A percentile compares a stretch with the other conserved stretches of the same genome.
These are phyloP conservation scores for Eremophila alpestris DNA, from an alignment of 2,797 vertebrate genomes.

Conservation along the genomic window DNA sequence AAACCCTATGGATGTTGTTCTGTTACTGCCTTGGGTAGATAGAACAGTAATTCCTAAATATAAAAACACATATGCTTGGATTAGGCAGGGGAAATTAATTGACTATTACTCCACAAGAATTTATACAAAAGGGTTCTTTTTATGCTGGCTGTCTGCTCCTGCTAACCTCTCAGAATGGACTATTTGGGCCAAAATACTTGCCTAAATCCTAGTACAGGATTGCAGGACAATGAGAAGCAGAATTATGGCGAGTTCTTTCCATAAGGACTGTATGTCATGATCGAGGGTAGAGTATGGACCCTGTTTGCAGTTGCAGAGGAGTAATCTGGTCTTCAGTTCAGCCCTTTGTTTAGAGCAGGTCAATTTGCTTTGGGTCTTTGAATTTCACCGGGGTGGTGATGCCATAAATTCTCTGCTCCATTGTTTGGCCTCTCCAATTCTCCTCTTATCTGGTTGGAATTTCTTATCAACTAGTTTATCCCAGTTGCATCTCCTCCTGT, in stretches of 20 bases:
- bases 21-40: not conserved
- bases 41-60: not conserved
- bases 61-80: not conserved
- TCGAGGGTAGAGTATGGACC: accelerated
- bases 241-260: not conserved
- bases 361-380: not conserved
- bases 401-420: not conserved
- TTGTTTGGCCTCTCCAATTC: not conserved
- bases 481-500: not conserved
- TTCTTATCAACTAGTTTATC: not conserved
- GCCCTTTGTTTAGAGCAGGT: not conserved
- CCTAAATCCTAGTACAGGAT: not conserved
- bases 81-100: not conserved
- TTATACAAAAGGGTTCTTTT: not conserved
- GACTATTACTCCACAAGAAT: not conserved
- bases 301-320: not conserved
- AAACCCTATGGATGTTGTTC: not conserved
- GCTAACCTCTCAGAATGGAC: not conserved
- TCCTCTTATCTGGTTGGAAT: not conserved
- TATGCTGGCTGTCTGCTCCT: not conserved
- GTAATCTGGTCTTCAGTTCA: not conserved
- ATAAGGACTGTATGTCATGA: no score
- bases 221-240: not conserved
- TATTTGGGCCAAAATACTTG: not conserved
- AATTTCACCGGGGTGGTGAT: not conserved